These are phyloP conservation scores for Pandemis cinnamomeana DNA, from an alignment of 2,888 invertebrate genomes.

Conservation along the genomic window DNA sequence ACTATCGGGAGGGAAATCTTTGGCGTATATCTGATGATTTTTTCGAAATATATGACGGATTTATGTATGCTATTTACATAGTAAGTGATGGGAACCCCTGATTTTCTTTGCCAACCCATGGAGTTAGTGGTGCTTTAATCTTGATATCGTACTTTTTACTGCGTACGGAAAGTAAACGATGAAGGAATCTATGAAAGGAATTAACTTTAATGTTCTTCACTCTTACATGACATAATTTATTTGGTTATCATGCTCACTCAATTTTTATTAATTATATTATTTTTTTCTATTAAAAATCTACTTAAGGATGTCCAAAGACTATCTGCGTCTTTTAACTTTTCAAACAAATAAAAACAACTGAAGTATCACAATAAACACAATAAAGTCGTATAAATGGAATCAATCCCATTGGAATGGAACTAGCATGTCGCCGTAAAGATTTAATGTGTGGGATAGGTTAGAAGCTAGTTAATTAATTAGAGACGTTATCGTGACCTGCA, in stretches of 20 bases:
- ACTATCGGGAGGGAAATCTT: slow-evolving; percentile 72
- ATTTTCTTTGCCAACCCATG: slow-evolving; percentile 33
- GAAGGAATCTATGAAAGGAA: neutral
- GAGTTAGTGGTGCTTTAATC: slow-evolving; percentile 36
- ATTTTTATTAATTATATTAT: too few species aligned
- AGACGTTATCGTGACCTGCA: slow-evolving; percentile 62
- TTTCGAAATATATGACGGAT: slow-evolving; percentile 58
- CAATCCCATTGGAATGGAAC: slow-evolving; percentile 40
- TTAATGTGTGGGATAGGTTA: slow-evolving; percentile 76
- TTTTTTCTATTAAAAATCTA: too few species aligned
- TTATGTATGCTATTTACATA: slow-evolving; percentile 38
- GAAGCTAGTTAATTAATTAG: slow-evolving; percentile 74
- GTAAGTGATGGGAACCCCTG: slow-evolving; percentile 36
- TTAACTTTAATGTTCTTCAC: neutral
- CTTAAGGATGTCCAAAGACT: too few species aligned
- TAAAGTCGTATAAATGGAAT: slow-evolving; percentile 31
- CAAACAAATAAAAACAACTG: slow-evolving; percentile 13
- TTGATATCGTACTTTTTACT: slow-evolving; percentile 34
- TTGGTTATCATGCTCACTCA: too few species aligned
- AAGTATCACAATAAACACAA: slow-evolving; percentile 19
- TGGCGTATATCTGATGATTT: slow-evolving; percentile 63
- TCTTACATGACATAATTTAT: neutral
- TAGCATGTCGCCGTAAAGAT: slow-evolving; percentile 68
- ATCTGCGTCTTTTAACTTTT: neutral
- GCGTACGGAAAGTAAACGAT: slow-evolving; percentile 1